Base-by-base conservation (phyloP, 2,113 vertebrate species). In the Hystrix brachyura region DNA sequence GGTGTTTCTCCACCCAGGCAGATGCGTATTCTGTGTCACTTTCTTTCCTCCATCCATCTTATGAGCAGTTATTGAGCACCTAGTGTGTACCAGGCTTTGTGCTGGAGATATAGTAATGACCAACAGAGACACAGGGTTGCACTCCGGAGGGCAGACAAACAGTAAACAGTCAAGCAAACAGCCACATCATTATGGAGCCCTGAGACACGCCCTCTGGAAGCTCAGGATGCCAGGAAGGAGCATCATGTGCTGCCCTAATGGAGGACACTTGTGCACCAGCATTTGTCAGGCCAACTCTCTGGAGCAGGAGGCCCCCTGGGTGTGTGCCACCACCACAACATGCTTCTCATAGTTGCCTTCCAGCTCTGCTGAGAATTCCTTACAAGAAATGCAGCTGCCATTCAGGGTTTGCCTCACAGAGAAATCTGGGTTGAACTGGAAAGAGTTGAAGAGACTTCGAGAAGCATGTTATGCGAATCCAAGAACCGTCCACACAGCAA, bases 281-380 rank as follows among this genome's bases (percentile, higher is more conserved):
- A 84, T 83, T 78, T 97, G 95, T 80, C 90, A 87, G n/a, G 17
- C 74, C 90, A 91, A 62, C 89, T 97, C 79, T 94, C 60, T 19
- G 23, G 38, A 94, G 59, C 15, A 34, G 27, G 18, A 74, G 88
- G 64, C 29, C 29, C 13, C 21, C 6, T 2, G 69, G 92, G 69
- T 23, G 10, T 53, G 62, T 57, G 69, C 57, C 43, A 71, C 78
- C 11, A 48, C 19, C 87, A 72, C 10, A 64, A 27, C 29, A 1
- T 72, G 87, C 64, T 32, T 90, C 84, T 80, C 88, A 83, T 34
- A 83, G 87, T 23, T 79, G 65, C n/a, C 87, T 78, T 93, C 67
- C 64, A n/a, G 27, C 55, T 85, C 81, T 83, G 81, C 62, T 10
- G n/a, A 92, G 89, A 72, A 88, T 25, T 82, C 71, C 86, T 78